Conservation (phyloP, 1,140 invertebrate genomes). For the Brachionus paranguensis region DNA sequence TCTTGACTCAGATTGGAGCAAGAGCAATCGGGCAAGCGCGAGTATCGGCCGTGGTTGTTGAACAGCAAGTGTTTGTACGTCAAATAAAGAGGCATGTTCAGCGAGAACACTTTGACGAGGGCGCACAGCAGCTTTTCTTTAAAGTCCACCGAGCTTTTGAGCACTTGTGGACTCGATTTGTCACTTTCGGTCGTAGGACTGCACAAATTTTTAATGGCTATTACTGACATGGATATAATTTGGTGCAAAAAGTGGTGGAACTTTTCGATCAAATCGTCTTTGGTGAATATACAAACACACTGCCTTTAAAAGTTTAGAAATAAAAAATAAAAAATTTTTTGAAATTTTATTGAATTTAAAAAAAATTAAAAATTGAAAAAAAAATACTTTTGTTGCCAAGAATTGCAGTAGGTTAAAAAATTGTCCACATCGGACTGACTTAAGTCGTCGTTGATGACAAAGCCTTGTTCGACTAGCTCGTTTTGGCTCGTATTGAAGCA, state of each 20-base stretch:
- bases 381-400: conserved; percentile 17
- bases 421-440: background rate
- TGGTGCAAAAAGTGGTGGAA: conserved; percentile 33
- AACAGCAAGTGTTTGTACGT: background rate
- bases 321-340: too few species aligned
- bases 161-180: background rate
- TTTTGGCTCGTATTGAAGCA: background rate
- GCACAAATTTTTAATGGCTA: background rate
- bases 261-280: background rate
- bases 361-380: background rate
- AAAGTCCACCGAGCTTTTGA: background rate
- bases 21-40: background rate
- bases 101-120: background rate
- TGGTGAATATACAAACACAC: conserved; percentile 23
- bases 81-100: conserved; percentile 24
- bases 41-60: background rate
- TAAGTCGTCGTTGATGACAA: conserved; percentile 5
- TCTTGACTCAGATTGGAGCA: background rate
- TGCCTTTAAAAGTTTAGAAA: background rate
- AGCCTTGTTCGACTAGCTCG: background rate
- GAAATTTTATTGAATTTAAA: background rate
- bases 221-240: background rate
- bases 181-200: background rate
- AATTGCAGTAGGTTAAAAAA: conserved; percentile 16
- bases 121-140: conserved; percentile 10